Percentiles rank a stretch among this genome's conserved stretches.
These are phyloP conservation scores for Lepeophtheirus nordmannii DNA, from an alignment of 2,888 invertebrate species.

Conservation along the genomic window DNA sequence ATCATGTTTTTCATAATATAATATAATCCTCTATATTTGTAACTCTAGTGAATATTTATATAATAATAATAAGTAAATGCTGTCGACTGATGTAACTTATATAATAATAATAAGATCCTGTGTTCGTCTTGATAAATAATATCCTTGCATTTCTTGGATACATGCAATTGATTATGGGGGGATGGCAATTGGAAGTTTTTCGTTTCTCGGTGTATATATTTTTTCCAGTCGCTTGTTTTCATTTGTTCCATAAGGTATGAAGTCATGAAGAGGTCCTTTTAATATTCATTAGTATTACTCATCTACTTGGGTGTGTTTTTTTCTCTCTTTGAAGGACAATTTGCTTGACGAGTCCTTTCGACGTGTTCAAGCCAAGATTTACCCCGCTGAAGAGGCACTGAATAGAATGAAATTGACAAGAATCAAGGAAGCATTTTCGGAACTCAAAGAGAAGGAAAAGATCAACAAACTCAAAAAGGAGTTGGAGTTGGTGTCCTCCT, in stretches of 20 bases:
- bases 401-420: constrained; percentile 4
- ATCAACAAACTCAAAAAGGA: constrained; percentile 3
- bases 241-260: constrained; percentile 20
- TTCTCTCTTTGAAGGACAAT: not conserved
- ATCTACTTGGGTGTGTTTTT: not conserved
- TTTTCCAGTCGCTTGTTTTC: constrained; percentile 16
- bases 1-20: too few species aligned
- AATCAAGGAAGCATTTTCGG: constrained; percentile 11
- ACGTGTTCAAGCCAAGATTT: not conserved
- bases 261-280: not conserved
- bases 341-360: constrained; percentile 6
- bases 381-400: not conserved
- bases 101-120: too few species aligned
- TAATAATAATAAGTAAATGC: too few species aligned
- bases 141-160: too few species aligned
- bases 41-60: too few species aligned
- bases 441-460: not conserved
- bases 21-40: too few species aligned
- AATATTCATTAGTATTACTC: not conserved
- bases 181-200: constrained; percentile 21
- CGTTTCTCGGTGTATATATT: constrained; percentile 17
- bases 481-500: not conserved
- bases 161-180: constrained; percentile 18
- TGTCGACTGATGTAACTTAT: too few species aligned
- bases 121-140: too few species aligned